Evolutionary conservation across 1,140 invertebrate species (phyloP).

Genomic region (Leptinotarsa texana): DNA sequence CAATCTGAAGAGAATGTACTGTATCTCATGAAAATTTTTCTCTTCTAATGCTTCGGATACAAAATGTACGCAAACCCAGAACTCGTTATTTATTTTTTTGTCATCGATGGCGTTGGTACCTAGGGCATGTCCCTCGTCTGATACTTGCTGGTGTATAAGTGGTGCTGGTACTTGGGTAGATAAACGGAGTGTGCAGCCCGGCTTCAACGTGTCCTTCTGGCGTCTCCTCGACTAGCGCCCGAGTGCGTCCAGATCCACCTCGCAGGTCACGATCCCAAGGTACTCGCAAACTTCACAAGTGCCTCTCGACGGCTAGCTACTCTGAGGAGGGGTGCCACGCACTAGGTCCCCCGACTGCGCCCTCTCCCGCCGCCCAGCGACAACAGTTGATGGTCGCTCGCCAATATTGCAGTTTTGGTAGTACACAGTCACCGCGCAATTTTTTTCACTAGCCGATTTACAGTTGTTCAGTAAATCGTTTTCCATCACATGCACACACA

Average conservation of each 20-base stretch:
- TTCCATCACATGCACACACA: neutral
- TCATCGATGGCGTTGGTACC: conserved; percentile 16
- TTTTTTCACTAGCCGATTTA: conserved; percentile 11
- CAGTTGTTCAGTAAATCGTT: neutral
- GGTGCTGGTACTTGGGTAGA: conserved; percentile 43
- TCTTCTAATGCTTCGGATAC: too few relatives aligned
- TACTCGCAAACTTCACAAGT: conserved; percentile 87
- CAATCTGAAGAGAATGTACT: too few relatives aligned
- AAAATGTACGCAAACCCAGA: too few relatives aligned
- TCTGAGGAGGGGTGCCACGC: conserved; percentile 63
- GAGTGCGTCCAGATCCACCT: conserved; percentile 54
- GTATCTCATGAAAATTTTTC: too few relatives aligned
- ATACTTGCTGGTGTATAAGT: conserved; percentile 29
- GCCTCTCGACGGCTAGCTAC: conserved; percentile 78
- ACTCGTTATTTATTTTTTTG: too few relatives aligned
- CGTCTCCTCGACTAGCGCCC: conserved; percentile 51
- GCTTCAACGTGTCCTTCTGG: conserved; percentile 43
- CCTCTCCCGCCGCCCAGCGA: conserved; percentile 54
- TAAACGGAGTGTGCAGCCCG: conserved; percentile 54
- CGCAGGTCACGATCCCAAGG: conserved; percentile 83
- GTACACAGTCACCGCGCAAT: conserved; percentile 69
- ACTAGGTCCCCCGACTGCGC: conserved; percentile 51
- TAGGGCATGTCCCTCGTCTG: conserved; percentile 15
- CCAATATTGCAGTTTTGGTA: conserved; percentile 93
- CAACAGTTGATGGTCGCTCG: conserved; percentile 72